phyloP scores from a whole-genome alignment of 2,888 invertebrate species.

The Stenolophus ochropezus region DNA sequence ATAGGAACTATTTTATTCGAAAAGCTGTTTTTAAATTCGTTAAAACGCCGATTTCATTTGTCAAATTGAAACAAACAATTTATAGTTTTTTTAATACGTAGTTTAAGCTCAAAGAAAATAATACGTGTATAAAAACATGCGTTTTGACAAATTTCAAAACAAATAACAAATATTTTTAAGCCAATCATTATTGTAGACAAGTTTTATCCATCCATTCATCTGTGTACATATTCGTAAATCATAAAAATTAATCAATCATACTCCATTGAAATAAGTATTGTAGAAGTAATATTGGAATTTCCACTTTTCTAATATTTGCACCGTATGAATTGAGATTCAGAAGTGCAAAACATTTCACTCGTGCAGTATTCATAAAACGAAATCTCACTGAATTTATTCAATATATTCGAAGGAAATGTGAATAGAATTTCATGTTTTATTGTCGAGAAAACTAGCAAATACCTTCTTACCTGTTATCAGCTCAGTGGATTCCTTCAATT shows the following conservation, averaged over 20 bases:
- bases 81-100: too few relatives aligned
- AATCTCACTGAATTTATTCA: constrained; percentile 4
- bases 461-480: neutral
- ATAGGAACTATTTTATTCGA: too few relatives aligned
- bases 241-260: neutral
- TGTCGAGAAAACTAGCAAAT: neutral
- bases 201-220: too few relatives aligned
- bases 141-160: too few relatives aligned
- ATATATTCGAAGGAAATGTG: neutral
- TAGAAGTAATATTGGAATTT: neutral
- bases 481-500: neutral
- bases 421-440: neutral
- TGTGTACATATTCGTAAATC: neutral
- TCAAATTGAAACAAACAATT: too few relatives aligned
- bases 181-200: too few relatives aligned
- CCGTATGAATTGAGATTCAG: neutral
- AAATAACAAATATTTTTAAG: too few relatives aligned
- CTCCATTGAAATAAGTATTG: neutral
- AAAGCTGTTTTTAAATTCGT: too few relatives aligned
- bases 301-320: neutral
- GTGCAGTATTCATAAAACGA: neutral
- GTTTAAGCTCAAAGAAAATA: too few relatives aligned
- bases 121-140: too few relatives aligned
- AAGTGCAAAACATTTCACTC: neutral
- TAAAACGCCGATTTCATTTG: too few relatives aligned